Evolutionary conservation across 1,140 invertebrate species (phyloP), one percentile per base, ranked within the genome.

Genomic region (Penaeus japonicus): DNA sequence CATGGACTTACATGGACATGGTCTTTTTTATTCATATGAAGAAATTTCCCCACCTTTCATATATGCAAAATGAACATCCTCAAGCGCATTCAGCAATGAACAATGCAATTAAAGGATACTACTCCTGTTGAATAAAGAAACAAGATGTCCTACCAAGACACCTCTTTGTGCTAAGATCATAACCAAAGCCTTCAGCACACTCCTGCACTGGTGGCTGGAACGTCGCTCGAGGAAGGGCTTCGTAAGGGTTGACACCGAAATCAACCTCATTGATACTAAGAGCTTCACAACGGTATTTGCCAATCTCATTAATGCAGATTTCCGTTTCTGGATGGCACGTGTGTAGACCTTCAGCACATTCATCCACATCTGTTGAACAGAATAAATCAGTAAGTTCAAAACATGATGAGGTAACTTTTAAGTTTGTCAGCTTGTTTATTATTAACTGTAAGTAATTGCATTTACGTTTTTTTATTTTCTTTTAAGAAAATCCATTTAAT

Each of bases 271-370:
- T 82, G 24, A 47, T 62, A 35, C 82, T 70, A n/a, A 35, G 39
- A 62, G 53, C 65, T 53, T 91, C 75, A 85, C 93, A 93, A 18
- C 89, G 89, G 90, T 91, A 93, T 39, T 91, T 91, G 22, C 93
- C 93, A 59, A 91, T 91, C 27, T 90, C 91, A 84, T 93, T 91
- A 5, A 91, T 82, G 62, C 90, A 91, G 24, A 90, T 62, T 65
- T 91, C 90, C 1, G n/a, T 85, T 20, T 54, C 81, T 22, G 81
- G 47, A 24, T 87, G 73, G 55, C 87, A 90, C n/a, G 65, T 53
- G 55, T 89, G 84, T 15, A 87, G 77, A 24, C 54, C 83, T 53
- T 79, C 84, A 73, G 62, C 78, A 70, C 89, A 90, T 83, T 89
- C 86, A 53, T 89, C 88, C 2, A 89, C 85, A 80, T 87, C 88